phyloP scores from a whole-genome alignment of 2,888 invertebrate genomes.

The Netelia inedita region DNA sequence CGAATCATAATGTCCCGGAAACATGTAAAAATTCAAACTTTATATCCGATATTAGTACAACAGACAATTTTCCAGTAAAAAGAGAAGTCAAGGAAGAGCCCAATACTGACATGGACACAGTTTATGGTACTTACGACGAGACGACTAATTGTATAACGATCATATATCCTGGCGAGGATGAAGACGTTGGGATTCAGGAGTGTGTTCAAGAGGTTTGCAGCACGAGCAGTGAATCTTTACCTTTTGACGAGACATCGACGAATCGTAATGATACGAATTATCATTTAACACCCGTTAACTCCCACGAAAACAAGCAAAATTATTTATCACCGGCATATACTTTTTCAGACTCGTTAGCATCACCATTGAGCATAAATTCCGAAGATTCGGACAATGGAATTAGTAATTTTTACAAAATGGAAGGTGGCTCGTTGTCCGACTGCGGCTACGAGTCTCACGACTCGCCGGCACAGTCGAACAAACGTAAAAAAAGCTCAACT shows the following conservation, averaged over 20 bases:
- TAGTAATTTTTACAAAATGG: slow-evolving; percentile 67
- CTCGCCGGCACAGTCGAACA: slow-evolving; percentile 85
- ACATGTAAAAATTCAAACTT: slow-evolving; percentile 44
- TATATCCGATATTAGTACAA: background rate
- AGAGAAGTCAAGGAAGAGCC: slow-evolving; percentile 80
- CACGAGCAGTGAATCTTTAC: slow-evolving; percentile 66
- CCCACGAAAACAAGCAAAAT: slow-evolving; percentile 45
- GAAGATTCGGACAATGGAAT: slow-evolving; percentile 77
- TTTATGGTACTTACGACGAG: slow-evolving; percentile 91
- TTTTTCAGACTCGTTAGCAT: slow-evolving; percentile 77
- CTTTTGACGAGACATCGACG: slow-evolving; percentile 40
- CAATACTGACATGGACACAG: slow-evolving; percentile 87
- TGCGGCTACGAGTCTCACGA: slow-evolving; percentile 89
- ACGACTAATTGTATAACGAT: slow-evolving; percentile 91
- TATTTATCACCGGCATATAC: slow-evolving; percentile 78
- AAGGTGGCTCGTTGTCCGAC: slow-evolving; percentile 85
- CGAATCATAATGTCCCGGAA: background rate
- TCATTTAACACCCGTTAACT: slow-evolving; percentile 11
- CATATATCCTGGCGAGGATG: slow-evolving; percentile 88
- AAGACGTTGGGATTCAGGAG: slow-evolving; percentile 84
- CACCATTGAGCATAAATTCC: slow-evolving; percentile 80
- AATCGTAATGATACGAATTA: slow-evolving; percentile 35
- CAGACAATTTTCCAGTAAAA: slow-evolving; percentile 56
- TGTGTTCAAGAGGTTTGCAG: slow-evolving; percentile 79
- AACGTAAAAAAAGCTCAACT: slow-evolving; percentile 60